Base-by-base conservation (phyloP, 1,140 invertebrate genomes). In the Marisa cornuarietis region DNA sequence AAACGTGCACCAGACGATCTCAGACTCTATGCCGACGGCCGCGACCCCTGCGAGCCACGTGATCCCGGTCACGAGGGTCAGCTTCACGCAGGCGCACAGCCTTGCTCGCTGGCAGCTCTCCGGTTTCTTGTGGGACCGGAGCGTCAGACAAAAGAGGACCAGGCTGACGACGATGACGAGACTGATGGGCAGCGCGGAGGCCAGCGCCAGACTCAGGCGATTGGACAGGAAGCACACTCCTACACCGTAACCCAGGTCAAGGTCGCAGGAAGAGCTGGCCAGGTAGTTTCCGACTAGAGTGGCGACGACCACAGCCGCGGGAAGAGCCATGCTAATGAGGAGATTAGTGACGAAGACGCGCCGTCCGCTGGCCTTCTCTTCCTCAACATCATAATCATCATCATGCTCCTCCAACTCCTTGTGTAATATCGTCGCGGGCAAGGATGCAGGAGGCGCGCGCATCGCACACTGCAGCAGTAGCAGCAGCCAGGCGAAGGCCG, bases 31-130 rank as follows among this genome's bases (percentile, higher is more conserved):
- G 14, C 91, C 75, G 13, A 88, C 85, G 18, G 92, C 90, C 1
- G 92, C 31, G 63, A 92, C 90, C 1, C 91, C 92, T 31, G 91
- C 88, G 24, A 90, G 86, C 93, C 93, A 93, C 0, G 92, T 91
- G 16, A 93, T 71, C 1, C 92, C 92, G 90, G 93, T 91, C 22
- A 93, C 90, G 0, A 91, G 80, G 11, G 90, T 90, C 5, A 93
- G 84, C 78, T 92, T 92, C 16, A 92, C 81, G 86, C 93, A 93
- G 10, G 93, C 82, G 62, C 14, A 31, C 20, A 79, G 20, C 31
- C 49, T 51, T 13, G 54, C 31, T 14, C 20, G 8, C 26, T 49
- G 31, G 24, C 26, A 13, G 49, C 22, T 58, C 54, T 18, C 54
- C 54, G 1, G 11, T 8, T 8, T 8, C 54, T 9, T 6, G 54